Evolutionary conservation across 2,797 vertebrate species (phyloP), one percentile per base, ranked within the genome.

Genomic region (Silurus lanzhouensis): DNA sequence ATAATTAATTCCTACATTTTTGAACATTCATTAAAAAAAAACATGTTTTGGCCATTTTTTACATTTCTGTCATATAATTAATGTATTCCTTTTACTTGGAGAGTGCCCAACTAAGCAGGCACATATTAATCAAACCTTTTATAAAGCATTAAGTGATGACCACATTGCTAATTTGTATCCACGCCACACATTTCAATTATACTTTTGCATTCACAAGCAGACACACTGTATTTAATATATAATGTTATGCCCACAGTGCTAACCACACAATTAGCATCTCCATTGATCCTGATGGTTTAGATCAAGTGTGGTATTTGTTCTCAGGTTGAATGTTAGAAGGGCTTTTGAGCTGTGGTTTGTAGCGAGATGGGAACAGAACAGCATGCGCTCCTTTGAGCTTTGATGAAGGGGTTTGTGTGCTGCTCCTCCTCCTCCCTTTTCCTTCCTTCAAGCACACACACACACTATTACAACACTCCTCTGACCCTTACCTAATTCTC

Each of bases 311-410:
- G 31, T 31, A 44, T 71, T 68, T 85, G 58, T 74, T 81, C 70
- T 72, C 67, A 31, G 68, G 61, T 64, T 82, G 77, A 70, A 79
- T 75, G 77, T 48, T 58, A 64, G 46, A 75, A 78, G 76, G 76
- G 87, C 78, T 84, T 88, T 81, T 52, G 70, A 77, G 82, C 72
- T 82, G 71, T 82, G 61, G 86, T 83, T 72, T 67, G 67, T 74
- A 52, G 67, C 31, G 82, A 83, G 64, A 84, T 86, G 60, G 81
- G 61, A 84, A 70, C 85, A 86, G 82, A 86, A 77, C 70, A 86
- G 85, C 82, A 57, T 82, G 67, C n/a, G 38, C 52, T 84, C 83
- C 82, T 78, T 91, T 81, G 66, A 91, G 90, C 89, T 92, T 86
- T 89, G 89, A 91, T 90, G 89, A 88, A 84, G 89, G 52, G 63